Evolutionary conservation across 2,888 invertebrate species (phyloP).

Genomic region (Enchytraeus crypticus): DNA sequence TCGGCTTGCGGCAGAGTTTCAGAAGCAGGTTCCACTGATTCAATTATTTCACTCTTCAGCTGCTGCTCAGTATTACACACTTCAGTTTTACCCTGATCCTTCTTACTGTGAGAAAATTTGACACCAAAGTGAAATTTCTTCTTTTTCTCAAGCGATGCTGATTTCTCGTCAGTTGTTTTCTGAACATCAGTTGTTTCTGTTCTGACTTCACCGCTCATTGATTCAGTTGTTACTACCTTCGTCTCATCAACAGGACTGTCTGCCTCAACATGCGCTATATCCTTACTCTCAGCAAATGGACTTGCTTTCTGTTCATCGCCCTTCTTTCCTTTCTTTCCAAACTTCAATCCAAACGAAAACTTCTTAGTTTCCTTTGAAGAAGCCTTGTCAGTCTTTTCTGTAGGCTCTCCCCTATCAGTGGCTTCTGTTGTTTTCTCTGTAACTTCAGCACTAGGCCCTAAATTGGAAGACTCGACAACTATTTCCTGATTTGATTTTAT

Average conservation of each 20-base stretch:
- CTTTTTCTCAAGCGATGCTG: neutral
- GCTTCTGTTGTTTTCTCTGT: neutral
- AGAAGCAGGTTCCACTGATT: neutral
- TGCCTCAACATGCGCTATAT: neutral
- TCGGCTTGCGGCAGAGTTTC: neutral
- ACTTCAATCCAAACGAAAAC: constrained; percentile 4
- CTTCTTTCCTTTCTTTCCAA: neutral
- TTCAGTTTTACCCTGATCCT: neutral
- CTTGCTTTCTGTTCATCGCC: neutral
- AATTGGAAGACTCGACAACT: too few relatives aligned
- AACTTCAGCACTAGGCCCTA: neutral
- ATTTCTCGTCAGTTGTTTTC: neutral
- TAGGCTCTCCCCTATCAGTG: neutral
- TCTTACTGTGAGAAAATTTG: neutral
- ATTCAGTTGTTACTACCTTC: neutral
- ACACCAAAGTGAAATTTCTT: constrained; percentile 1
- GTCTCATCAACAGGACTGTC: neutral
- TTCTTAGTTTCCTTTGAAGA: neutral
- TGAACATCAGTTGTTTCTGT: neutral
- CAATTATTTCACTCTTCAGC: neutral
- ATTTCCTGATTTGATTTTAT: too few relatives aligned
- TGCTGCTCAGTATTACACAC: neutral
- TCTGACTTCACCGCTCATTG: too few relatives aligned
- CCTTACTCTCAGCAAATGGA: neutral
- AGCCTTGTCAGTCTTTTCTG: neutral